These are phyloP conservation scores for Nothoprocta pentlandii DNA, from an alignment of 2,113 vertebrate genomes.

Conservation along the genomic window DNA sequence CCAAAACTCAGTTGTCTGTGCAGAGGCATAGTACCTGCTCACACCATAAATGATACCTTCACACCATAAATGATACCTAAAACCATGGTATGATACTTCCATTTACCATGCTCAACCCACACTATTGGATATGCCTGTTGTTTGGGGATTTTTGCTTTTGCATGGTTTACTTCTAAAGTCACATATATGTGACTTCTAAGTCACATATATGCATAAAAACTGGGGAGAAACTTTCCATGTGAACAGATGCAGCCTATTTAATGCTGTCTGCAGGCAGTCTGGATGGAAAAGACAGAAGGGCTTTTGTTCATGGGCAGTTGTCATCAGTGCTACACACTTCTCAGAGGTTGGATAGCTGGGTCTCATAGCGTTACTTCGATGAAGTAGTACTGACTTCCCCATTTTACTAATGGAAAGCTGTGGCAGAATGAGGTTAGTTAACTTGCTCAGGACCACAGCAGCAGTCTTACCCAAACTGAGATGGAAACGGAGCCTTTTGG, in stretches of 20 bases:
- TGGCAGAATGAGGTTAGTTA: neutral
- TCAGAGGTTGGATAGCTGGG: neutral
- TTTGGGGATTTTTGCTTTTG: neutral
- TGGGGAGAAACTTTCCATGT: neutral
- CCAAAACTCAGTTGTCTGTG: neutral
- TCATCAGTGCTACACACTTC: accelerated
- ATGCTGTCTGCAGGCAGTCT: neutral
- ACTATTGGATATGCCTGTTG: neutral
- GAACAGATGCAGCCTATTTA: neutral
- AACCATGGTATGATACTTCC: neutral
- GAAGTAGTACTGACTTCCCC: neutral
- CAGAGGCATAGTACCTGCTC: neutral
- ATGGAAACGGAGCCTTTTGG: neutral
- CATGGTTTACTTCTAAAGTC: neutral
- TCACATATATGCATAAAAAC: neutral
- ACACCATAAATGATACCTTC: neutral
- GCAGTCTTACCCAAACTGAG: neutral
- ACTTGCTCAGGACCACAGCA: neutral
- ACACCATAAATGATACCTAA: neutral
- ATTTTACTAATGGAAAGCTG: neutral
- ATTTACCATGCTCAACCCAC: neutral
- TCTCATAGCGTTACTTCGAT: neutral
- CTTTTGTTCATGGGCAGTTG: neutral
- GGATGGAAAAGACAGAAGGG: neutral
- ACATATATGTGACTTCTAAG: neutral